Base-by-base conservation (phyloP, 2,797 vertebrate species). In the Zenarchopterus dispar region DNA sequence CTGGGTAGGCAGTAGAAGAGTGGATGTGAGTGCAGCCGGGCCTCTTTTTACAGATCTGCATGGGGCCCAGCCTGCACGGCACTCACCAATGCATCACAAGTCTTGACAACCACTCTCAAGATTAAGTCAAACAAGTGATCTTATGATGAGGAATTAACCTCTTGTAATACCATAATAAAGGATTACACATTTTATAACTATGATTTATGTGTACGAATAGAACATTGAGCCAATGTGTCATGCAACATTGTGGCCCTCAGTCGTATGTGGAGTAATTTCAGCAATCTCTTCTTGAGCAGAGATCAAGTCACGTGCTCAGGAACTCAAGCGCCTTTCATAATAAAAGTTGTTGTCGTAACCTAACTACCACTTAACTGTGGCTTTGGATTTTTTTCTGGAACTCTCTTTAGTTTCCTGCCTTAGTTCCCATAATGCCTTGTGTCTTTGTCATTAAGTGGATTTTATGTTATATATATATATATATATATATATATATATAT, bases 1-100 rank as follows among this genome's bases (percentile, higher is more conserved):
- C 4, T 49, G 66, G 76, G 78, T 74, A 81, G 75, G 76, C 82
- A 79, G 71, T 54, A 55, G 62, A 82, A 61, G 55, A 87, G 70
- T 70, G 64, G 53, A 78, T 84, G 31, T 39, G 70, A 77, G 78
- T 73, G 62, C 75, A 84, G 69, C 39, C 19, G 28, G 67, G 64
- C 50, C 53, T 73, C 73, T 75, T 64, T 75, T 70, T 48, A 62
- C 62, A 70, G 62, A 60, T 67, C 13, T 24, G 39, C 33, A 10
- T 19, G 26, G 24, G 50, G 57, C 73, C 61, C n/a, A 41, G 67
- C 60, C 57, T 56, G 64, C 44, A 54, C 68, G 60, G 55, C 64
- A 43, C 56, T 63, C 22, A 49, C 17, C 24, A 54, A 6, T 41
- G 45, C 18, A 46, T 36, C 19, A 52, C 47, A n/a, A 15, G 13